These are phyloP conservation scores for Apodemus sylvaticus DNA, from an alignment of 2,113 vertebrate genomes.

Conservation along the genomic window DNA sequence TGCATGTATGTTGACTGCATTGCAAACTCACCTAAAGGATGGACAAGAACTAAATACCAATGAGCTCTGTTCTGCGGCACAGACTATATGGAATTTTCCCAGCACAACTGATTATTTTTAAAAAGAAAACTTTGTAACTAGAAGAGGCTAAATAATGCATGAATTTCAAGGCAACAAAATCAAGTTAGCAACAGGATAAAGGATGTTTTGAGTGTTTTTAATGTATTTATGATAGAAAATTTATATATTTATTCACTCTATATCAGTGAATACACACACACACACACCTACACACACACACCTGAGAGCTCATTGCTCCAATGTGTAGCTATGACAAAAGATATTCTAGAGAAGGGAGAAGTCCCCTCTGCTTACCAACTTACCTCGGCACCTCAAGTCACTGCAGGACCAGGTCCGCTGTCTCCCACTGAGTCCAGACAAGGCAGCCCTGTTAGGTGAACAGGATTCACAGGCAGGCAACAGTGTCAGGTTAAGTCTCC, in stretches of 20 bases:
- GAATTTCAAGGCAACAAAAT: slow-evolving; percentile 18
- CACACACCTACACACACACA: too few relatives aligned
- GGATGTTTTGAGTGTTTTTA: background rate
- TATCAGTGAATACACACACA: background rate
- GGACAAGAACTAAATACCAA: background rate
- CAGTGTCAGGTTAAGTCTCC: too few relatives aligned
- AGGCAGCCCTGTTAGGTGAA: too few relatives aligned
- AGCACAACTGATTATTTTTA: background rate
- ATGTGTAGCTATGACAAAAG: slow-evolving; percentile 7
- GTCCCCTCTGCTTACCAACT: background rate
- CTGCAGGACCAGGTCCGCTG: too few relatives aligned
- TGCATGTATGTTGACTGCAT: background rate
- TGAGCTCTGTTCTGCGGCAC: background rate
- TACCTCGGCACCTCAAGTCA: too few relatives aligned
- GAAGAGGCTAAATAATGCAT: slow-evolving; percentile 43
- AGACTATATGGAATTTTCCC: background rate
- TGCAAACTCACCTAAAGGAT: background rate
- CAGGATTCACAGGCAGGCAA: too few relatives aligned
- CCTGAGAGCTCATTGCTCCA: background rate
- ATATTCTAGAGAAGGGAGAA: background rate
- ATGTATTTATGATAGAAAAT: background rate
- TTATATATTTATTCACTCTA: background rate
- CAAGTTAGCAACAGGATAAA: slow-evolving; percentile 27
- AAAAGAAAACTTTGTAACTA: slow-evolving; percentile 35
- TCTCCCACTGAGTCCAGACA: too few relatives aligned